Evolutionary conservation across 2,797 vertebrate genomes (phyloP), one percentile per base, ranked within the genome.

Genomic region (Falco berigora): DNA sequence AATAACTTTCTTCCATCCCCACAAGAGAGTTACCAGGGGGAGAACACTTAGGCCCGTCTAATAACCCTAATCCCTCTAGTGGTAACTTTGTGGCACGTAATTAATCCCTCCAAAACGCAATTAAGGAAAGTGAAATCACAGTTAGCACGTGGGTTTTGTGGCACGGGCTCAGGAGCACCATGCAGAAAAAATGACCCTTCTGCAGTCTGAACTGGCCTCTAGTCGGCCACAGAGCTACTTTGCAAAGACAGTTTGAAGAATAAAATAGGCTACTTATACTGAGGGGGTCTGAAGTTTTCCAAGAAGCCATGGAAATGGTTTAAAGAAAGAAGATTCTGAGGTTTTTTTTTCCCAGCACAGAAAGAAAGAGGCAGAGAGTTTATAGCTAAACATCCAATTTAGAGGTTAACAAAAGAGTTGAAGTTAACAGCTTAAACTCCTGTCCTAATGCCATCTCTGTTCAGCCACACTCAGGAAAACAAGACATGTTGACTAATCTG

Each of bases 61-160:
- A 94, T 92, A 92, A 36, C 85, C 40, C 5, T 96, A 96, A 97
- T 95, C 92, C 93, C 91, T 93, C 94, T 96, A 88, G 91, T 76
- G 84, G 94, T 53, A 95, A 95, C 13, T 42, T 46, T 17, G 71
- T 28, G 73, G 81, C 69, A 42, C 27, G 10, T 92, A 95, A 96
- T 96, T 94, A 96, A 89, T 95, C 86, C 88, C 63, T 94, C 95
- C 88, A 82, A 80, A 96, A 85, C 71, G 89, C 86, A 94, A 95
- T 97, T 96, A 95, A 94, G 81, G 73, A 34, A 87, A 94, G 59
- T n/a, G 88, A 95, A 96, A 92, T 94, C 86, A 58, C 81, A n/a
- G 74, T 6, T 13, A 92, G 69, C 84, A 64, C 14, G 14, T 62
- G 93, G 87, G 49, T 4, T 89, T 56, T 44, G 66, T 80, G 86